These are phyloP conservation scores for Drosophila nr. perissopoda DNA, from an alignment of 2,888 invertebrate genomes.

Conservation along the genomic window DNA sequence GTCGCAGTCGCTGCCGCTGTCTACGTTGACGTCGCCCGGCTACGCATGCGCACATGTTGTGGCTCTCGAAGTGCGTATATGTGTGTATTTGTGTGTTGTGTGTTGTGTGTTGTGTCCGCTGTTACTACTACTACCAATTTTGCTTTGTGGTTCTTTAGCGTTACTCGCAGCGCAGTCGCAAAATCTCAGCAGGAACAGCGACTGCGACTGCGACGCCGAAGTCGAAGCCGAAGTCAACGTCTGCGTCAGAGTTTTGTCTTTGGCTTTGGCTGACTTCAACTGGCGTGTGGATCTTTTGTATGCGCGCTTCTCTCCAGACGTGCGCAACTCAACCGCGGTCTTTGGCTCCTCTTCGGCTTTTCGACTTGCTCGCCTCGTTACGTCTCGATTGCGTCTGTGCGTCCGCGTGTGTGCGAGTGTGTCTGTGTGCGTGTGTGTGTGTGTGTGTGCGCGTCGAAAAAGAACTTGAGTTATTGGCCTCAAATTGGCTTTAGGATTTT, in stretches of 20 bases:
- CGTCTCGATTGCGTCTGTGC: conserved; percentile 37
- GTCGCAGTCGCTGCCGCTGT: conserved; percentile 38
- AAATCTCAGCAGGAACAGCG: conserved; percentile 59
- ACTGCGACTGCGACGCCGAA: conserved; percentile 5
- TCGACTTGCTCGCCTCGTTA: conserved; percentile 50
- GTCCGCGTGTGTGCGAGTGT: conserved; percentile 32
- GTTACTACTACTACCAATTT: conserved; percentile 63
- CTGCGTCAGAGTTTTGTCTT: conserved; percentile 49
- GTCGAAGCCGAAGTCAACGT: conserved; percentile 27
- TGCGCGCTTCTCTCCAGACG: conserved; percentile 76
- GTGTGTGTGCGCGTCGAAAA: conserved; percentile 26
- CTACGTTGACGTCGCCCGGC: conserved; percentile 45
- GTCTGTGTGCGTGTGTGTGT: conserved; percentile 18
- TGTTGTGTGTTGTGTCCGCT: conserved; percentile 33
- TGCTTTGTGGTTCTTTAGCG: conserved; percentile 57
- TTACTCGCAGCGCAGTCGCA: conserved; percentile 49
- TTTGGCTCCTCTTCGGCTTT: conserved; percentile 63
- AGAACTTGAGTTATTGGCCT: conserved; percentile 58
- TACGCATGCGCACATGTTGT: conserved; percentile 76
- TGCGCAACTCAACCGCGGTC: conserved; percentile 75
- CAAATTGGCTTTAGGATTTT: conserved; percentile 48
- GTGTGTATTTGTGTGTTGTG: conserved; percentile 11
- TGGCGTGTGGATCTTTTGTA: conserved; percentile 77
- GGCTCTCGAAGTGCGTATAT: conserved; percentile 36
- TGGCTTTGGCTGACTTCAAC: conserved; percentile 60